Base-by-base conservation (phyloP, 2,888 invertebrate species). In the Apamea sordens region DNA sequence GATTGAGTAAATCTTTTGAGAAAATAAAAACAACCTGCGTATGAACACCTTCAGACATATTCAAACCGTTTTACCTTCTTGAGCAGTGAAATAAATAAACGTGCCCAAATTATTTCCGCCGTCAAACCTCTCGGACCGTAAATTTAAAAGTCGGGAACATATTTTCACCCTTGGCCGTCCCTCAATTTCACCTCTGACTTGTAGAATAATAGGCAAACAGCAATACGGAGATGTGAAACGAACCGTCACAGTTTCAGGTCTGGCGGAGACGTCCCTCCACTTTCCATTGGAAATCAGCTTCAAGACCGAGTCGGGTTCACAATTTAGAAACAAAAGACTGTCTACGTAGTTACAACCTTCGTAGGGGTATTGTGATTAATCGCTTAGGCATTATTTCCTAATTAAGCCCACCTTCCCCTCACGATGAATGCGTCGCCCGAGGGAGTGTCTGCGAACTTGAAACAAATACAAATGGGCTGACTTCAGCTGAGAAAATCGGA, bases 301-400 rank as follows among this genome's bases (percentile, higher is more conserved):
- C 90, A 89, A 92, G 92, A 93, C 92, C 92, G 90, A 81, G 81
- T 91, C 89, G 89, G 87, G 87, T 91, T 90, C 88, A 85, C 89
- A 88, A 89, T 92, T 90, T 89, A 79, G 86, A 92, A 92, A 94
- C 92, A 93, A 93, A 92, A 92, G 90, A 90, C 89, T 92, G 84
- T 84, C 89, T 86, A 88, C 82, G 86, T 83, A 80, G 77, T 47
- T 36, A 91, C 88, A 88, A 76, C 71, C 85, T 88, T 88, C 89
- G 89, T 89, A 89, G 93, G 93, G 94, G 93, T 91, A 93, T 94
- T 93, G 95, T 96, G 96, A 97, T 97, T 96, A 96, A 97, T 96
- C 94, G 96, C 93, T 94, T 93, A 93, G 92, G 94, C 94, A 96
- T 96, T 96, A 96, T 95, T 97, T 96, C 94, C 96, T 95, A 96